These are phyloP conservation scores for Carassius gibelio DNA, from an alignment of 2,113 vertebrate genomes.

Conservation along the genomic window DNA sequence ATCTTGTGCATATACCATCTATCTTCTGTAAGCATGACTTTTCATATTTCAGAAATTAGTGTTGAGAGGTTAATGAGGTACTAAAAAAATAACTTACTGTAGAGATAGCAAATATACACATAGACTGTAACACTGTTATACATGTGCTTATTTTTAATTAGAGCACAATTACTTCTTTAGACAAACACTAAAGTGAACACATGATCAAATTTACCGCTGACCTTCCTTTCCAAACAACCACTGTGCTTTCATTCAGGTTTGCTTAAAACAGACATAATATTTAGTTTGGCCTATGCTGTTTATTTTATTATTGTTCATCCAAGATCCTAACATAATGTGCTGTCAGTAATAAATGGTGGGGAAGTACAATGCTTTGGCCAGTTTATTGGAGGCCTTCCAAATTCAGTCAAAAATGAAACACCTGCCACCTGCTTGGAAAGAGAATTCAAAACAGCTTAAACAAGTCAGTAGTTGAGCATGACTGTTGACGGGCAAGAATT, in stretches of 20 bases:
- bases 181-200: background rate
- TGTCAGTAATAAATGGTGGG: constrained; percentile 9
- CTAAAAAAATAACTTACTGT: background rate
- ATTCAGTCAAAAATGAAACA: constrained; percentile 1
- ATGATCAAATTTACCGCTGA: background rate
- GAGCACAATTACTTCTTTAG: background rate
- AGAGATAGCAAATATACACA: background rate
- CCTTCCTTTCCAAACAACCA: background rate
- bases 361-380: background rate
- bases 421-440: background rate
- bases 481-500: background rate
- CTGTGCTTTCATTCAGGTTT: background rate
- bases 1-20: background rate
- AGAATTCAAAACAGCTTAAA: background rate
- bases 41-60: background rate
- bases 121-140: background rate
- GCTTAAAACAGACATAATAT: background rate
- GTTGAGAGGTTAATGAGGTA: constrained; percentile 1
- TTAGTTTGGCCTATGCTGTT: background rate
- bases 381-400: background rate
- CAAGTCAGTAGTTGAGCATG: background rate
- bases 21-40: background rate
- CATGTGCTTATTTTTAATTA: background rate
- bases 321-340: background rate
- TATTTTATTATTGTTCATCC: background rate